A percentile compares a stretch with the other conserved stretches of the same genome.
These are phyloP conservation scores for Myotis planiceps DNA, from an alignment of 2,797 vertebrate genomes.

Conservation along the genomic window DNA sequence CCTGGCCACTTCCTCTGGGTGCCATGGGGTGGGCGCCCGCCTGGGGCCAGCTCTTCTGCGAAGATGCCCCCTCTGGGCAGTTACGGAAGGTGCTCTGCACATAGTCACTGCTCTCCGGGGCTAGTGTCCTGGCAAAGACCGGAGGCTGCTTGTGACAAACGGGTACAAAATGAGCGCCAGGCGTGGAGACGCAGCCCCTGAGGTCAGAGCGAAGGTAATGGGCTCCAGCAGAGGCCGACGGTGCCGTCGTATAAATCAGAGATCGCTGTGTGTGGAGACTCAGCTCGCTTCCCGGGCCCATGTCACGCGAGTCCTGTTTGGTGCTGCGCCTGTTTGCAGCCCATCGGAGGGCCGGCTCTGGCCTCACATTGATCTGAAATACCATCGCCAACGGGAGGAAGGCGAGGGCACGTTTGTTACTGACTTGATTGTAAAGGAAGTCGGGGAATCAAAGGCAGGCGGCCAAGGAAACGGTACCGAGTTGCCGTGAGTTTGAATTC, in stretches of 20 bases:
- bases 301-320: not conserved
- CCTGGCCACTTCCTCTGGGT: fast-evolving
- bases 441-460: slow-evolving; percentile 47
- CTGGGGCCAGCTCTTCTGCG: not conserved
- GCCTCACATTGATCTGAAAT: slow-evolving; percentile 52
- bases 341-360: not conserved
- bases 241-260: fast-evolving
- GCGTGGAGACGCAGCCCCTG: fast-evolving
- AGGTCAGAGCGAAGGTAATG: fast-evolving
- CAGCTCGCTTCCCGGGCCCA: fast-evolving
- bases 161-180: fast-evolving
- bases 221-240: not conserved
- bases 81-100: too few relatives aligned
- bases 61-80: not conserved
- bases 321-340: not conserved
- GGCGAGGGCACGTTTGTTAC: slow-evolving; percentile 49
- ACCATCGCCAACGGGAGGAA: slow-evolving; percentile 42
- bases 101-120: not conserved
- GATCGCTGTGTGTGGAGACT: fast-evolving
- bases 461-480: not conserved
- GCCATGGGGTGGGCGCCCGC: fast-evolving
- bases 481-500: not conserved
- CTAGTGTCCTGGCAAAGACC: not conserved
- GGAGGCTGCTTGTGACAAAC: not conserved
- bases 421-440: slow-evolving; percentile 57